These are phyloP conservation scores for Drosophila melanica DNA, from an alignment of 1,140 invertebrate species.

Conservation along the genomic window DNA sequence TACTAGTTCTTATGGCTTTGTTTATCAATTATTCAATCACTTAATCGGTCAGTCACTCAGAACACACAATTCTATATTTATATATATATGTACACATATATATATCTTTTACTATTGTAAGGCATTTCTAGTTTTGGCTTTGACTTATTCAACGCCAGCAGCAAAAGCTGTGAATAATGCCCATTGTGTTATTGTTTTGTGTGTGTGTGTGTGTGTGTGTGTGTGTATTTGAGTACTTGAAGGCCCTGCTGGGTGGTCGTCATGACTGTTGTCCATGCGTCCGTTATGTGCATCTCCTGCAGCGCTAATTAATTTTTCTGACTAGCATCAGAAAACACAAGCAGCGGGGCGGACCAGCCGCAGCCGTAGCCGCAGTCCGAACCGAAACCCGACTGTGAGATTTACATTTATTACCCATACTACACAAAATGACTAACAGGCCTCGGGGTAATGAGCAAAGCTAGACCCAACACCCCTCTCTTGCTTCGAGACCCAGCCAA, in stretches of 20 bases:
- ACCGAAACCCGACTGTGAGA: conserved; percentile 50
- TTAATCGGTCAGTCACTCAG: no score
- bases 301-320: conserved; percentile 82
- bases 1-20: no score
- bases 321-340: conserved; percentile 59
- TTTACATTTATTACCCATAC: conserved; percentile 79
- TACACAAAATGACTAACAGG: conserved; percentile 59
- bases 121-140: conserved; percentile 62
- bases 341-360: conserved; percentile 18
- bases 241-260: conserved; percentile 1
- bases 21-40: no score
- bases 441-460: conserved; percentile 63
- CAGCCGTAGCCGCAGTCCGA: neutral
- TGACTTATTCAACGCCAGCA: conserved; percentile 29
- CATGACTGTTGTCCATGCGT: conserved; percentile 22
- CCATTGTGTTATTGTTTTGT: conserved; percentile 11
- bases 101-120: no score
- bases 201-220: conserved; percentile 26
- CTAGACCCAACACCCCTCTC: conserved; percentile 5
- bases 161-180: conserved; percentile 3
- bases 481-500: neutral
- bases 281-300: conserved; percentile 67
- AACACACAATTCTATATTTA: no score
- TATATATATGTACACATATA: no score
- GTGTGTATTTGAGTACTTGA: conserved; percentile 27